Percentiles rank a stretch among this genome's conserved stretches.
phyloP scores from a whole-genome alignment of 2,113 vertebrate genomes.

The Cephalopholis sonnerati region DNA sequence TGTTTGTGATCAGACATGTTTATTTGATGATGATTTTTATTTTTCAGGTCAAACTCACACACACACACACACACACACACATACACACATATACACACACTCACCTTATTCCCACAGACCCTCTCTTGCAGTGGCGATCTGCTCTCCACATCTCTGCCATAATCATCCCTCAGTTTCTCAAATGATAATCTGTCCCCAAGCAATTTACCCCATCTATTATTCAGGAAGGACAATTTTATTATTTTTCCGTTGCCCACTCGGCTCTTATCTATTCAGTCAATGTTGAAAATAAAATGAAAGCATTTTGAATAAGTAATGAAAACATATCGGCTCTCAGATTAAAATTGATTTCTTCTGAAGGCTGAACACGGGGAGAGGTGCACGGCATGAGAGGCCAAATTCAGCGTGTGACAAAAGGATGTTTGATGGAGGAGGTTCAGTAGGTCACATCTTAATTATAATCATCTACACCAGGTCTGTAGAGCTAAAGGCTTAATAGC shows the following conservation, averaged over 20 bases:
- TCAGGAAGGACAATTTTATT: slow-evolving; percentile 50
- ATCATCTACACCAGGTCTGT: slow-evolving; percentile 4
- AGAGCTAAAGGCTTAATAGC: slow-evolving; percentile 31
- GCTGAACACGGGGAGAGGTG: slow-evolving; percentile 6
- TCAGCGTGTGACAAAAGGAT: slow-evolving; percentile 21
- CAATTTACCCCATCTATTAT: slow-evolving; percentile 63
- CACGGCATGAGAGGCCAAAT: slow-evolving; percentile 7
- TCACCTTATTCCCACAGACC: not conserved
- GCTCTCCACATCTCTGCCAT: slow-evolving; percentile 34
- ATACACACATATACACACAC: not conserved
- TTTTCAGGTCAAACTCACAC: not conserved
- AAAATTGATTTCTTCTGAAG: slow-evolving; percentile 53
- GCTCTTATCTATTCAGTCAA: slow-evolving; percentile 55
- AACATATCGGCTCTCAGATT: slow-evolving; percentile 56
- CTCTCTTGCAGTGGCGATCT: slow-evolving; percentile 10
- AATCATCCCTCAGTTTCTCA: slow-evolving; percentile 62
- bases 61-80: not conserved
- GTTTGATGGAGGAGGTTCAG: slow-evolving; percentile 32
- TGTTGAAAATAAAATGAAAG: slow-evolving; percentile 64
- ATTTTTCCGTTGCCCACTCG: slow-evolving; percentile 31
- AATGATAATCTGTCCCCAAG: slow-evolving; percentile 62
- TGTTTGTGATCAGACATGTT: not conserved
- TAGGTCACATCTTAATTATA: slow-evolving; percentile 30
- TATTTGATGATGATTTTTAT: not conserved
- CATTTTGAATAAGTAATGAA: slow-evolving; percentile 67